Percentiles rank a stretch among this genome's conserved stretches.
phyloP scores from a whole-genome alignment of 2,797 vertebrate genomes.

The Rhinatrema bivittatum region DNA sequence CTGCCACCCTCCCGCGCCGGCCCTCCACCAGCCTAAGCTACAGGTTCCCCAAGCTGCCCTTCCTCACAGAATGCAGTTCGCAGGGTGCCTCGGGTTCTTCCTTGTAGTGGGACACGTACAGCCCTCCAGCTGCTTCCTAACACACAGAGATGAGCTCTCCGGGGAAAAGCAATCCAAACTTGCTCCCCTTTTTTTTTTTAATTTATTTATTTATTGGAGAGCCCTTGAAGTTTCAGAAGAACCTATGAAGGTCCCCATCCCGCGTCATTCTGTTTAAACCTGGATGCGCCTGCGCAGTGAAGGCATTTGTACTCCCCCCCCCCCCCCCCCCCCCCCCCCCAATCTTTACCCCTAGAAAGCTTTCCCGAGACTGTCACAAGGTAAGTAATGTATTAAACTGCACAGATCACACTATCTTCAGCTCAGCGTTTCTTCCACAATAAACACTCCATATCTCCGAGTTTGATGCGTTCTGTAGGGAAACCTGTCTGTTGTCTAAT shows the following conservation, averaged over 20 bases:
- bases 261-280: background rate
- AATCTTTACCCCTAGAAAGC: constrained; percentile 23
- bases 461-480: background rate
- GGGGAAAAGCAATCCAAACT: no score
- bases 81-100: no score
- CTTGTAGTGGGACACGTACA: no score
- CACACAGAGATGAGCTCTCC: background rate
- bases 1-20: no score
- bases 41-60: no score
- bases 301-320: constrained; percentile 16
- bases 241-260: background rate
- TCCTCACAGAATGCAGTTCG: no score
- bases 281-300: constrained; percentile 31
- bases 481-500: constrained; percentile 7
- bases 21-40: no score
- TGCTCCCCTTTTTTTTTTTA: no score
- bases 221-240: constrained; percentile 1
- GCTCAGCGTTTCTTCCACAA: constrained; percentile 3
- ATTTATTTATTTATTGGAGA: no score
- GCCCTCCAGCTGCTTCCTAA: no score
- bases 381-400: constrained; percentile 28
- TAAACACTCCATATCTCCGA: constrained; percentile 9
- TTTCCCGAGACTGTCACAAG: constrained; percentile 14
- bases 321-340: no score
- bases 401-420: constrained; percentile 13